These are phyloP conservation scores for Tetropium fuscum DNA, from an alignment of 2,888 invertebrate species.

Conservation along the genomic window DNA sequence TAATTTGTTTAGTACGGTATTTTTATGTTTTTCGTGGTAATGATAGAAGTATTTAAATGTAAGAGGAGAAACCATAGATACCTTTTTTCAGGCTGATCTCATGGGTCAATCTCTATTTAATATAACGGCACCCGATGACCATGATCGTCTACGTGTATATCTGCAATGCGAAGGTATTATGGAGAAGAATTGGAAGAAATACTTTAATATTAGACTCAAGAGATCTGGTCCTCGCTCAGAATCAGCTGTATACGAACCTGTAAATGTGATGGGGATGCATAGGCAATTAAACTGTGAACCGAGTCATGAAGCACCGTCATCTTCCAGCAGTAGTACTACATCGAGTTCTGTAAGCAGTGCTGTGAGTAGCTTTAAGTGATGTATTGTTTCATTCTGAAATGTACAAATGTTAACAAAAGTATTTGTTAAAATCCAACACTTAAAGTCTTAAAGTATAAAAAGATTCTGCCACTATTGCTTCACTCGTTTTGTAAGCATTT, in stretches of 20 bases:
- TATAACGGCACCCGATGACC: conserved; percentile 85
- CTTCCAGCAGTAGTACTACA: conserved; percentile 34
- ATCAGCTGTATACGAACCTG: conserved; percentile 77
- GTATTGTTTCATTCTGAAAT: no score
- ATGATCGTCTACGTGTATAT: conserved; percentile 76
- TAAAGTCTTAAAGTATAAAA: no score
- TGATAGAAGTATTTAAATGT: no score
- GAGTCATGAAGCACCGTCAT: conserved; percentile 21
- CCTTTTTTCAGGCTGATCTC: conserved; percentile 84
- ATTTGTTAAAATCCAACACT: no score
- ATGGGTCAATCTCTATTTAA: conserved; percentile 85
- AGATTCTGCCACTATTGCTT: no score
- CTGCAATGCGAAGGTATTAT: conserved; percentile 67
- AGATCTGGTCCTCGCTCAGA: conserved; percentile 80
- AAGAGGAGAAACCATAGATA: background rate
- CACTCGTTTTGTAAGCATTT: no score
- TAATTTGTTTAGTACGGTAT: no score
- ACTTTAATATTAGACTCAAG: conserved; percentile 69
- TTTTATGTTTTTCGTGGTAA: no score
- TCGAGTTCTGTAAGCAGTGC: conserved; percentile 42
- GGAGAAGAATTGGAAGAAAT: conserved; percentile 69
- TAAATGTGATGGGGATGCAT: conserved; percentile 74
- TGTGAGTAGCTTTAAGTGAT: conserved; percentile 47
- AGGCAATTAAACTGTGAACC: conserved; percentile 39
- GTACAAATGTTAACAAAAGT: no score